phyloP scores from a whole-genome alignment of 1,140 invertebrate species.

The Drosophila quadrilineata region DNA sequence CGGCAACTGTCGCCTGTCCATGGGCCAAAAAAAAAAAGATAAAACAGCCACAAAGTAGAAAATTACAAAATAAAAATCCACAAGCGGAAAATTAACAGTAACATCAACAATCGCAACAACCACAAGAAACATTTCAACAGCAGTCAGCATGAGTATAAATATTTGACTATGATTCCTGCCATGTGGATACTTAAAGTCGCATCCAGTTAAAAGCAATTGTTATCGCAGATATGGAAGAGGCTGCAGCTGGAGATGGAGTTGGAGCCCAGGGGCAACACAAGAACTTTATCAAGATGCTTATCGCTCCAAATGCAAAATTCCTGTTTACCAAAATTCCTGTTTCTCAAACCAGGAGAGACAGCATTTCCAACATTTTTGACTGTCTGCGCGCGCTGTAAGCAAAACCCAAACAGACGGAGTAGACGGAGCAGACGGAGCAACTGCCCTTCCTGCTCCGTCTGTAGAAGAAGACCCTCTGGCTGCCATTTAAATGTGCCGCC shows the following conservation, averaged over 20 bases:
- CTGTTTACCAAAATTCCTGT: constrained; percentile 63
- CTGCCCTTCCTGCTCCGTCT: background rate
- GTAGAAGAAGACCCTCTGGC: constrained; percentile 54
- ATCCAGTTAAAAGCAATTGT: background rate
- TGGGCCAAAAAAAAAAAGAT: constrained; percentile 16
- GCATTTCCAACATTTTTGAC: constrained; percentile 70
- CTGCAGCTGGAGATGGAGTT: constrained; percentile 26
- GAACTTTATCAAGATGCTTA: constrained; percentile 75
- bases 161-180: constrained; percentile 34
- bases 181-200: constrained; percentile 22
- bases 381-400: constrained; percentile 56
- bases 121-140: constrained; percentile 1
- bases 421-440: too few species aligned
- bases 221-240: background rate
- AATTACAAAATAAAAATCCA: constrained; percentile 79
- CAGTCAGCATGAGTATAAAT: constrained; percentile 4
- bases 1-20: constrained; percentile 21
- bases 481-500: constrained; percentile 74
- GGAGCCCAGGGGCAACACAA: constrained; percentile 1
- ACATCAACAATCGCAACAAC: constrained; percentile 10
- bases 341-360: constrained; percentile 21
- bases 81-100: constrained; percentile 72
- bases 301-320: constrained; percentile 71
- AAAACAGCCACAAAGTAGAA: constrained; percentile 65
- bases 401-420: constrained; percentile 38